Percentiles rank a stretch among this genome's conserved stretches.
Evolutionary conservation across 2,797 vertebrate genomes (phyloP).

Genomic region (Phrynocephalus forsythii): DNA sequence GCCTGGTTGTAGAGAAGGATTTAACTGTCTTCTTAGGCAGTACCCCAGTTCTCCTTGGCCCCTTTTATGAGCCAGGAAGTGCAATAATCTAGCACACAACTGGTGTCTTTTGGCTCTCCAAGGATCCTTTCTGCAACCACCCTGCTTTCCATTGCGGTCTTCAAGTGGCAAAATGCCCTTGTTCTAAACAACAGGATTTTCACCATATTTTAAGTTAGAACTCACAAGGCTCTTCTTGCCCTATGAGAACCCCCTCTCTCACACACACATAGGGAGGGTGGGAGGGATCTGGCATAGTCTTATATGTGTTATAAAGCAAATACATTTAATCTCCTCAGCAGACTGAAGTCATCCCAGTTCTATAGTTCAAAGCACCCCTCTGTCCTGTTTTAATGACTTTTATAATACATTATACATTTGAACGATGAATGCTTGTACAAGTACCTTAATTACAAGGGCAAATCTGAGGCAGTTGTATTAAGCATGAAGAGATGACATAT

Average conservation of each 20-base stretch:
- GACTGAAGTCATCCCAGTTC: slow-evolving; percentile 24
- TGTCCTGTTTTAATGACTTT: slow-evolving; percentile 39
- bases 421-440: slow-evolving; percentile 60
- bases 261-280: too few relatives aligned
- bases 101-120: too few relatives aligned
- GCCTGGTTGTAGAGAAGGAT: too few relatives aligned
- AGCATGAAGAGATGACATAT: slow-evolving; percentile 56
- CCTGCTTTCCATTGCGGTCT: not conserved
- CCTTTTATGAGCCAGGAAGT: too few relatives aligned
- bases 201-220: too few relatives aligned
- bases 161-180: not conserved
- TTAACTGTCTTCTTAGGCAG: too few relatives aligned
- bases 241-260: not conserved
- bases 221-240: too few relatives aligned
- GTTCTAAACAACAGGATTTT: too few relatives aligned
- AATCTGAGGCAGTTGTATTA: slow-evolving; percentile 58
- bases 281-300: slow-evolving; percentile 2
- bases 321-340: slow-evolving; percentile 40
- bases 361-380: slow-evolving; percentile 4
- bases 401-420: slow-evolving; percentile 51
- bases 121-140: not conserved
- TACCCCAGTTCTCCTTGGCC: too few relatives aligned
- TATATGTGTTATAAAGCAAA: slow-evolving; percentile 18
- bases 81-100: too few relatives aligned
- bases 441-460: slow-evolving; percentile 64